Conservation (phyloP, 2,888 invertebrate genomes). For the Nomada fabriciana region DNA sequence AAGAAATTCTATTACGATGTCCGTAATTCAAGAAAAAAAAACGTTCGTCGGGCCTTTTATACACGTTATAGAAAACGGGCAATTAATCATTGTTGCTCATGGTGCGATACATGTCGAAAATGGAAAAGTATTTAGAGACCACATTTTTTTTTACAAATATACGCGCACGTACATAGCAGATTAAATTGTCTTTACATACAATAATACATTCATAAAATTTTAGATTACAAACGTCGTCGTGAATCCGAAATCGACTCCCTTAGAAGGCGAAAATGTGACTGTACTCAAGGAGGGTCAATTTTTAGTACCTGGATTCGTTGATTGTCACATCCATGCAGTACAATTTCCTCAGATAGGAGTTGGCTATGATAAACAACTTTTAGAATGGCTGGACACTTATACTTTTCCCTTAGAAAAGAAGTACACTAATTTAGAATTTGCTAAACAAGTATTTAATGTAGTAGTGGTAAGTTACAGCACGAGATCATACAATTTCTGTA, state of each 20-base stretch:
- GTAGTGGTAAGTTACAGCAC: constrained; percentile 89
- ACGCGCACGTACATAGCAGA: neutral
- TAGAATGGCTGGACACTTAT: constrained; percentile 94
- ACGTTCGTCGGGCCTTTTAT: constrained; percentile 79
- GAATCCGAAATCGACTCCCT: constrained; percentile 64
- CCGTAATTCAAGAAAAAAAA: constrained; percentile 27
- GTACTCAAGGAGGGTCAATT: constrained; percentile 86
- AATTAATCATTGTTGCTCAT: constrained; percentile 73
- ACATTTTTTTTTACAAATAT: neutral
- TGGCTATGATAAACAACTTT: constrained; percentile 91
- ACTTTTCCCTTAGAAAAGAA: constrained; percentile 93
- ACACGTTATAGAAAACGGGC: constrained; percentile 72
- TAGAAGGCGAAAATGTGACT: constrained; percentile 62
- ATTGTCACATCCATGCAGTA: constrained; percentile 95
- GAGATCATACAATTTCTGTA: no score
- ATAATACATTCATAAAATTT: constrained; percentile 25
- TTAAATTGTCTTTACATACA: neutral
- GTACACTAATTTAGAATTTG: constrained; percentile 89
- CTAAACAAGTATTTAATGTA: constrained; percentile 89
- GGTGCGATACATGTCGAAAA: constrained; percentile 75
- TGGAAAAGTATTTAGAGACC: constrained; percentile 75
- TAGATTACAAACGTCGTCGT: constrained; percentile 73
- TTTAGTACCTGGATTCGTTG: constrained; percentile 94
- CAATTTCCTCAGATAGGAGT: constrained; percentile 95
- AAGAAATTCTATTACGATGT: constrained; percentile 52